These are phyloP conservation scores for Anolis apletophallus DNA, from an alignment of 2,797 vertebrate genomes.

Conservation along the genomic window DNA sequence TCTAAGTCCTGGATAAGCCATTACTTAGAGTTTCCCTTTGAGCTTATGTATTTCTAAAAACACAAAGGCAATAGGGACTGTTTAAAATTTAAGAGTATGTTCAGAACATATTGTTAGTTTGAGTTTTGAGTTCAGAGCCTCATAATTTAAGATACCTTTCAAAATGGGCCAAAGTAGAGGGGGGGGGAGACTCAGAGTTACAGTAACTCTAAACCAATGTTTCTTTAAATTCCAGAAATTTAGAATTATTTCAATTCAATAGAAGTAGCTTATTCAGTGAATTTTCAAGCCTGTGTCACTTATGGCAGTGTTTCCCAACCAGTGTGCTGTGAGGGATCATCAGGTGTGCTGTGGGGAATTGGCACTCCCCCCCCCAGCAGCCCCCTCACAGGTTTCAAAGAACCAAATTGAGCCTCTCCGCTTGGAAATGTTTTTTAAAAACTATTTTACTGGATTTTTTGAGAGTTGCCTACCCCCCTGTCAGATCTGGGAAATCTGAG, in stretches of 20 bases:
- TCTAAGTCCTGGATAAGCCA: not conserved
- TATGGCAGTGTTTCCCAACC: too few relatives aligned
- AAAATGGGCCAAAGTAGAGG: not conserved
- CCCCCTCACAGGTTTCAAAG: too few relatives aligned
- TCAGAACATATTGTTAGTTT: not conserved
- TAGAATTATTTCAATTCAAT: too few relatives aligned
- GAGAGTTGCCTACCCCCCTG: too few relatives aligned
- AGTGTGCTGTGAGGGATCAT: too few relatives aligned
- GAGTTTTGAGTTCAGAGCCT: not conserved
- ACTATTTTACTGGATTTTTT: too few relatives aligned
- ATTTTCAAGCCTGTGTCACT: not conserved
- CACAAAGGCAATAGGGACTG: not conserved
- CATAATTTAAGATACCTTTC: not conserved
- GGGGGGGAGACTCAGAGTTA: not conserved
- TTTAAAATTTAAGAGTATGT: not conserved
- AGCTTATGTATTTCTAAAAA: not conserved
- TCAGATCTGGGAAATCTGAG: too few relatives aligned
- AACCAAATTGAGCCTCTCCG: too few relatives aligned
- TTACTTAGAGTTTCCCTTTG: not conserved
- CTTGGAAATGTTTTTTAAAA: too few relatives aligned
- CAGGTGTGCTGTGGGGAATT: too few relatives aligned
- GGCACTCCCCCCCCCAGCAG: too few relatives aligned
- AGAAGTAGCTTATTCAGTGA: not conserved
- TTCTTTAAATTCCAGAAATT: not conserved
- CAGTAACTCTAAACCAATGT: not conserved